A percentile compares a stretch with the other conserved stretches of the same genome.
Conservation (phyloP, 2,797 vertebrate species). For the Thunnus albacares region DNA sequence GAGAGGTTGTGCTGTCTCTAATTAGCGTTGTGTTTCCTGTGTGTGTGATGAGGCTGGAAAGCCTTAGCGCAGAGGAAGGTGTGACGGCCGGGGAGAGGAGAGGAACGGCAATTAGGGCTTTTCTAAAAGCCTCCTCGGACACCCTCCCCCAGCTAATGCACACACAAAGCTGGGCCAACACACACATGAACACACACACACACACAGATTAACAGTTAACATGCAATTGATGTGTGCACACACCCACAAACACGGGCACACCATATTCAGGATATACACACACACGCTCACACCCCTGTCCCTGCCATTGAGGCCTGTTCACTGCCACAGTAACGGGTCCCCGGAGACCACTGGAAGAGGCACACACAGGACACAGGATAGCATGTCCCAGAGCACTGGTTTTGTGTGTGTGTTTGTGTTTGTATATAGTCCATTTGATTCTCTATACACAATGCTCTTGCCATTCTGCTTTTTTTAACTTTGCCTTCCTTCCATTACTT, state of each 20-base stretch:
- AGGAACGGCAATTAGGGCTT: conserved; percentile 91
- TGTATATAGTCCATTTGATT: conserved; percentile 52
- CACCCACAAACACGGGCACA: conserved; percentile 42
- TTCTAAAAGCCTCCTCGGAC: conserved; percentile 87
- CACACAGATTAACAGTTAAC: conserved; percentile 72
- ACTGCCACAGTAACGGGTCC: conserved; percentile 92
- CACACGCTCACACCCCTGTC: conserved; percentile 59
- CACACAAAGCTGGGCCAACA: conserved; percentile 50
- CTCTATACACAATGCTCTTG: conserved; percentile 13
- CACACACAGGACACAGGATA: conserved; percentile 59
- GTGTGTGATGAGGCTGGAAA: conserved; percentile 77
- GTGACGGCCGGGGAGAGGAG: conserved; percentile 77
- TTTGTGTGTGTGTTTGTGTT: conserved; percentile 69
- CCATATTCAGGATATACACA: conserved; percentile 47
- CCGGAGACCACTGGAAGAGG: conserved; percentile 84
- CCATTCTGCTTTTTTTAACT: conserved; percentile 1
- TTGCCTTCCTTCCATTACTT: neutral
- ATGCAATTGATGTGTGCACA: conserved; percentile 48
- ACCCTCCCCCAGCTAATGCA: conserved; percentile 62
- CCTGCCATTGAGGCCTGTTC: conserved; percentile 87
- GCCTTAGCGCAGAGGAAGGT: conserved; percentile 74
- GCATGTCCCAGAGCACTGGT: conserved; percentile 70
- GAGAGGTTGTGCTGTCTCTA: conserved; percentile 83
- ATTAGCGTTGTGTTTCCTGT: conserved; percentile 86
- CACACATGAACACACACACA: conserved; percentile 45